Evolutionary conservation across 2,113 vertebrate species (phyloP).

Genomic region (Sakesphorus luctuosus): DNA sequence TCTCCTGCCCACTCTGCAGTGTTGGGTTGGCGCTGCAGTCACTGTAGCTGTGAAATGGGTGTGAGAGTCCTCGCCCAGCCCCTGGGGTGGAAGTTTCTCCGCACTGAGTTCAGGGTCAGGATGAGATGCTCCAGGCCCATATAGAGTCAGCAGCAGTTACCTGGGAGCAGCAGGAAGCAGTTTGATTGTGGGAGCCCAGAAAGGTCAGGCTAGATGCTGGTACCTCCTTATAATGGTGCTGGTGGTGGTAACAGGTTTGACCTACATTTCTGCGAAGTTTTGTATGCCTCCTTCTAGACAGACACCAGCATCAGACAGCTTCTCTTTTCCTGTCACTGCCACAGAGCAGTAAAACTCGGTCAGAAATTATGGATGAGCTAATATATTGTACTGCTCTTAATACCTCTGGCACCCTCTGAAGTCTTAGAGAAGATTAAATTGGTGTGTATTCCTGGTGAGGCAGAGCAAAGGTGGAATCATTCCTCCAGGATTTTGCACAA

Average conservation of each 20-base stretch:
- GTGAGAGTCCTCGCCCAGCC: background rate
- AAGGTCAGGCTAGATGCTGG: background rate
- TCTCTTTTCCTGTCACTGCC: background rate
- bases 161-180: background rate
- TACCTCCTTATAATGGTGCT: background rate
- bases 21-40: background rate
- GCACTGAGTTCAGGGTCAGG: no score
- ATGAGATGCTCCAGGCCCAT: fast-evolving
- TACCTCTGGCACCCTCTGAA: background rate
- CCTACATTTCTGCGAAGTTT: background rate
- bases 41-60: background rate
- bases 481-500: background rate
- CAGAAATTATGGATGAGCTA: background rate
- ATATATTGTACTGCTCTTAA: background rate
- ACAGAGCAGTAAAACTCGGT: background rate
- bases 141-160: background rate
- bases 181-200: background rate
- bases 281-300: background rate
- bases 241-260: background rate
- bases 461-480: background rate
- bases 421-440: background rate
- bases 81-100: background rate
- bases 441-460: background rate
- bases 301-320: background rate
- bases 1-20: background rate